phyloP scores from a whole-genome alignment of 2,797 vertebrate species.

The Xiphophorus birchmanni region DNA sequence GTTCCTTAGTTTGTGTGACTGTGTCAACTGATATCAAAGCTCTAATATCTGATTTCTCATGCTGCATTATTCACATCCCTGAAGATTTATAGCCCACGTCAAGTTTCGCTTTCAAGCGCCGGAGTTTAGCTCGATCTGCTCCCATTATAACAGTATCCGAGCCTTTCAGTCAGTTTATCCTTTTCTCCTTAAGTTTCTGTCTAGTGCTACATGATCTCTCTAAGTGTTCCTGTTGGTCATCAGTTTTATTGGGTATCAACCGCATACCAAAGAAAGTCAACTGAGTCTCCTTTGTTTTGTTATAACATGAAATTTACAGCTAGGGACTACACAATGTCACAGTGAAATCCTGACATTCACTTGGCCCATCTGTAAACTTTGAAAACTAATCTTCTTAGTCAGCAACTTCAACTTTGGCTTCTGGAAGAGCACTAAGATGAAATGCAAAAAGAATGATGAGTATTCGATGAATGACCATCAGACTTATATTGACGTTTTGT shows the following conservation, averaged over 20 bases:
- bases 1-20: slow-evolving; percentile 22
- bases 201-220: slow-evolving; percentile 56
- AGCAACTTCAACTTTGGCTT: too few species aligned
- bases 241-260: slow-evolving; percentile 56
- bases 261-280: slow-evolving; percentile 46
- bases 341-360: too few species aligned
- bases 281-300: slow-evolving; percentile 14
- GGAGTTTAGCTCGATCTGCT: slow-evolving; percentile 65
- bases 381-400: too few species aligned
- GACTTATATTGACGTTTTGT: too few species aligned
- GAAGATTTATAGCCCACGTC: slow-evolving; percentile 60
- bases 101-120: slow-evolving; percentile 62
- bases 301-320: too few species aligned
- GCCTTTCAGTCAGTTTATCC: slow-evolving; percentile 52
- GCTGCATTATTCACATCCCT: slow-evolving; percentile 63
- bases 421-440: too few species aligned
- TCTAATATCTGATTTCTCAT: slow-evolving; percentile 60
- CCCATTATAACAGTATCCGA: slow-evolving; percentile 64
- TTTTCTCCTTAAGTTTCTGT: slow-evolving; percentile 43
- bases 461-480: too few species aligned
- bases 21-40: slow-evolving; percentile 48
- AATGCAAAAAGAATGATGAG: too few species aligned
- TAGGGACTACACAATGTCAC: too few species aligned
- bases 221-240: slow-evolving; percentile 64
- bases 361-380: too few species aligned